Evolutionary conservation across 2,797 vertebrate genomes (phyloP).

Genomic region (Rhyacichthys aspro): DNA sequence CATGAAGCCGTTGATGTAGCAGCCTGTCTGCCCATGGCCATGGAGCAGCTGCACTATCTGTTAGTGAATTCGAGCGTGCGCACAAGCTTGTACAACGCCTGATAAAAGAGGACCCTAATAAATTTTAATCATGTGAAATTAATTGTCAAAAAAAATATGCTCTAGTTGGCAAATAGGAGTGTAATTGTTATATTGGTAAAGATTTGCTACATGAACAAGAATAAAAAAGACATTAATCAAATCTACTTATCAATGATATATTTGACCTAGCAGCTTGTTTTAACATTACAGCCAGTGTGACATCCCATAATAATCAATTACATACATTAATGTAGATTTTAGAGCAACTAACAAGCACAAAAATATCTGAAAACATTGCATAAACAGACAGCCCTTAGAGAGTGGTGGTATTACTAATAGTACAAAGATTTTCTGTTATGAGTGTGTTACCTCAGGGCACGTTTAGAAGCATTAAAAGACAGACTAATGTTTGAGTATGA

Average conservation of each 20-base stretch:
- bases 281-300: not conserved
- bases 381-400: too few species aligned
- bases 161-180: conserved; percentile 60
- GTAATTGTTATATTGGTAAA: conserved; percentile 67
- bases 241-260: conserved; percentile 10
- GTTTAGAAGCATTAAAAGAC: conserved; percentile 17
- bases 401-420: not conserved
- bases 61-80: conserved; percentile 76
- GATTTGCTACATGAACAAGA: conserved; percentile 52
- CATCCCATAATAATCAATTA: conserved; percentile 21
- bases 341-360: not conserved
- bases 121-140: conserved; percentile 75
- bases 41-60: conserved; percentile 77
- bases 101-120: conserved; percentile 67
- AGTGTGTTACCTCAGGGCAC: conserved; percentile 4
- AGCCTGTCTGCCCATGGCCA: conserved; percentile 78
- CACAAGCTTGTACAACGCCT: conserved; percentile 67
- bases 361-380: too few species aligned
- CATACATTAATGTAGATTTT: conserved; percentile 7
- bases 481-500: not conserved
- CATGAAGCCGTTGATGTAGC: conserved; percentile 76
- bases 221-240: conserved; percentile 41
- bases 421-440: not conserved
- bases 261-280: conserved; percentile 23
- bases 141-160: conserved; percentile 69